Evolutionary conservation across 2,113 vertebrate species (phyloP), one percentile per base, ranked within the genome.

Genomic region (Euleptes europaea): DNA sequence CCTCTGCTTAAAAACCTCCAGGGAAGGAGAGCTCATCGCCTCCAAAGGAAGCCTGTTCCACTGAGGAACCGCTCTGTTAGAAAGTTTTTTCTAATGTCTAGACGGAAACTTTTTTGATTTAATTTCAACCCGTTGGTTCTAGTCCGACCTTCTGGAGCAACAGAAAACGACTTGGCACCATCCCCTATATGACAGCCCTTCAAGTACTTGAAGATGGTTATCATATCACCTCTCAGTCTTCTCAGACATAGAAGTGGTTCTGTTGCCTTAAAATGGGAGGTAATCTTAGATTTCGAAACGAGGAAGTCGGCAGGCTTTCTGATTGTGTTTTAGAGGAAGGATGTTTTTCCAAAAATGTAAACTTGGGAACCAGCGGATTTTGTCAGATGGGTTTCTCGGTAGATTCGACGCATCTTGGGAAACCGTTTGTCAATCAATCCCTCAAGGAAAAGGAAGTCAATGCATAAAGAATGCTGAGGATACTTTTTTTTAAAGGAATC

Each of bases 301-400:
- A 12, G 54, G 44, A 40, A 23, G 17, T 51, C 54, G 63, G 70
- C 31, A 28, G 12, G 26, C 12, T 42, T 60, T 90, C 17, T 84
- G 74, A 76, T 23, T 35, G 23, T 42, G 60, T 77, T 71, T 88
- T 69, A 81, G 85, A 26, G 86, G 60, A 83, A 89, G 82, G 38
- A 54, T 19, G 67, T 85, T 60, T 67, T 51, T 40, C 21, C n/a
- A 78, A 35, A 54, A 54, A 17, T 54, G 67, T 73, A 15, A 6
- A 33, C 78, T 78, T 1, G 1, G n/a, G n/a, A 0, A 31, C 49
- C 21, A 42, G 31, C 31, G n/a, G 0, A 7, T 38, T 51, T 71
- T 75, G 23, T 42, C 14, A 42, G 1, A 15, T 35, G 42, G n/a
- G 57, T 66, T 40, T 8, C n/a, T 40, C 74, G 51, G 26, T 42